phyloP scores from a whole-genome alignment of 2,113 vertebrate species.

The Narcine bancroftii region DNA sequence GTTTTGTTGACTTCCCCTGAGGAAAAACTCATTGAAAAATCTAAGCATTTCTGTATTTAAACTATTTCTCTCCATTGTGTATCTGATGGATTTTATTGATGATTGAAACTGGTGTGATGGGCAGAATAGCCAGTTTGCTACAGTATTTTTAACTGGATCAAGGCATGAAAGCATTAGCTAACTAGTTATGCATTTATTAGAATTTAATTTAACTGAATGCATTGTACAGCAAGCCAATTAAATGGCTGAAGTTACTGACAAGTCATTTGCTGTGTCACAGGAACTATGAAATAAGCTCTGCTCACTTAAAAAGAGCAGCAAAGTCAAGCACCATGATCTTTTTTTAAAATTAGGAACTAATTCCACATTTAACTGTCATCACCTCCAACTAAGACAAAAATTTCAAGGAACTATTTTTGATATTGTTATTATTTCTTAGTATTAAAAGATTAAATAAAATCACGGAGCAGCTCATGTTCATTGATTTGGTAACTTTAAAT shows the following conservation, averaged over 20 bases:
- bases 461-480: neutral
- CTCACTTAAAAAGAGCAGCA: neutral
- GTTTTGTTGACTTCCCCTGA: neutral
- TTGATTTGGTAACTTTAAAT: neutral
- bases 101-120: neutral
- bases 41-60: neutral
- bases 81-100: neutral
- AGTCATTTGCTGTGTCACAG: neutral
- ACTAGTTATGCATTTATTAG: neutral
- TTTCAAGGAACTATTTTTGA: neutral
- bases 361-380: neutral
- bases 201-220: neutral
- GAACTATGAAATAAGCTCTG: neutral
- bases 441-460: neutral
- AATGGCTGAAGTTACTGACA: neutral
- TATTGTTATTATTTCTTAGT: too few relatives aligned
- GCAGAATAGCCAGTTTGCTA: neutral
- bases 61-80: neutral
- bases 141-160: neutral
- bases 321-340: neutral
- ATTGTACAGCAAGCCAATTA: neutral
- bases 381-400: neutral
- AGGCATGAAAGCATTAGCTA: neutral
- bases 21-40: neutral
- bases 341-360: conserved; percentile 1